Evolutionary conservation across 2,888 invertebrate species (phyloP).

Genomic region (Trachelus stipa): DNA sequence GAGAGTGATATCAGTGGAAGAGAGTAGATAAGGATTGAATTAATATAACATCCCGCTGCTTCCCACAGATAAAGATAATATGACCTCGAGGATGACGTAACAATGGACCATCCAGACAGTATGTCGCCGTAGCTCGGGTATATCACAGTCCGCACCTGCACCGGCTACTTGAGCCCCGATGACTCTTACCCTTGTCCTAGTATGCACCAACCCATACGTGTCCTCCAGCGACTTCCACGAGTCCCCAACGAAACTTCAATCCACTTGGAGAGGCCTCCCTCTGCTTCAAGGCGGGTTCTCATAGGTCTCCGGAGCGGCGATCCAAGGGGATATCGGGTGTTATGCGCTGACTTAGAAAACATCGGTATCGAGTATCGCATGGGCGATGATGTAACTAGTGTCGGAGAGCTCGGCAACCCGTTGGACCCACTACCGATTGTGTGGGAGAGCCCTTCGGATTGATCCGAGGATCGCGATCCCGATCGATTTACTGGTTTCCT

Average conservation of each 20-base stretch:
- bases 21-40: constrained; percentile 11
- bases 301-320: constrained; percentile 9
- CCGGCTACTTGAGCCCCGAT: neutral
- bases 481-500: neutral
- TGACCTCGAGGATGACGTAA: constrained; percentile 40
- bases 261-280: neutral
- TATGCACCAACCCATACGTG: neutral
- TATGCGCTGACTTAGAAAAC: constrained; percentile 59
- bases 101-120: constrained; percentile 50
- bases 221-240: neutral
- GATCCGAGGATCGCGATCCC: neutral
- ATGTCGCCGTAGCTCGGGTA: constrained; percentile 46
- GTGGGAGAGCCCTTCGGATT: neutral
- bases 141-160: constrained; percentile 42
- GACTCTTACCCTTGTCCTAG: neutral
- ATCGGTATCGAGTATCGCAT: constrained; percentile 50
- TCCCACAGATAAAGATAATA: constrained; percentile 37
- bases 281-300: constrained; percentile 8
- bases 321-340: constrained; percentile 46
- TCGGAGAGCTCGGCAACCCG: neutral
- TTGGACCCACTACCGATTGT: neutral
- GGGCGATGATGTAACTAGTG: constrained; percentile 46
- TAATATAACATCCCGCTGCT: constrained; percentile 5
- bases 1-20: constrained; percentile 11
- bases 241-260: neutral